Conservation (phyloP, 2,797 vertebrate species). For the Halcyon leucocephala region DNA sequence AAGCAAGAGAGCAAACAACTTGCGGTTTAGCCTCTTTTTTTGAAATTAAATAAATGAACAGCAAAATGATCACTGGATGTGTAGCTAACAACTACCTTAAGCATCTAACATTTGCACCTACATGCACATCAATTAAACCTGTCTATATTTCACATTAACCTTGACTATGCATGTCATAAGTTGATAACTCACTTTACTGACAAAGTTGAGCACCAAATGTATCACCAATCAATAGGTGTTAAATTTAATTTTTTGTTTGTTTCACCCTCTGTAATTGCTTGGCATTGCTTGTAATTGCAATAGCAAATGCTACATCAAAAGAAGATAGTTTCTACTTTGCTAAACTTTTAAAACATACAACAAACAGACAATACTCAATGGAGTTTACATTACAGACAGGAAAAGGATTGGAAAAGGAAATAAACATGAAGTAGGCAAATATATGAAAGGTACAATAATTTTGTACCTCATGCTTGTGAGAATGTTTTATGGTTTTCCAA, state of each 20-base stretch:
- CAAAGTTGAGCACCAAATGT: background rate
- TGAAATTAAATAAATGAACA: background rate
- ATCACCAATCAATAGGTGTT: background rate
- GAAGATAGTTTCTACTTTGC: background rate
- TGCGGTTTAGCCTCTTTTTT: background rate
- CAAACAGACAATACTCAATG: rapidly evolving
- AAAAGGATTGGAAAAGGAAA: background rate
- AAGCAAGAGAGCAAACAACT: background rate
- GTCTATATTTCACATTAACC: background rate
- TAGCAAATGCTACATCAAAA: background rate
- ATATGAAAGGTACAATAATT: background rate
- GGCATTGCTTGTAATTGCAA: background rate
- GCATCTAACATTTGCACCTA: background rate
- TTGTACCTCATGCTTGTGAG: background rate
- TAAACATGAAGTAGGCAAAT: background rate
- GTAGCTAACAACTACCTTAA: background rate
- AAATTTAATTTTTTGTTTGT: background rate
- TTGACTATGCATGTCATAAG: background rate
- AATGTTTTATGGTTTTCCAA: background rate
- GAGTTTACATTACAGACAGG: background rate
- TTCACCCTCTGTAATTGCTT: background rate
- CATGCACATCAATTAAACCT: background rate
- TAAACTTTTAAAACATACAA: background rate
- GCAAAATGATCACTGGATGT: background rate
- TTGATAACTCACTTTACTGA: background rate